Conservation (phyloP, 2,888 invertebrate species). For the Sceliomorpha sp. region DNA sequence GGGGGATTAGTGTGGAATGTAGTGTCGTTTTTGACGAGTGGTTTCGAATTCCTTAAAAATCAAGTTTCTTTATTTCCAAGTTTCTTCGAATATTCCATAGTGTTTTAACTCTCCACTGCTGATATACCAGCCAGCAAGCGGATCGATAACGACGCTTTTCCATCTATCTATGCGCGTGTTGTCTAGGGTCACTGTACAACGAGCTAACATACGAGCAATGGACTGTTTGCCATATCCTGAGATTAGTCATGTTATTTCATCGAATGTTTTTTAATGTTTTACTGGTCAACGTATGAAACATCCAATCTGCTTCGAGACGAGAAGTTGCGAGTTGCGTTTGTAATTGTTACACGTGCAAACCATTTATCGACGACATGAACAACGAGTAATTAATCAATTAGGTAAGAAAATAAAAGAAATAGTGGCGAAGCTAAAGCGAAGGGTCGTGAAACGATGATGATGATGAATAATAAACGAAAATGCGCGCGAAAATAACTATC, state of each 20-base stretch:
- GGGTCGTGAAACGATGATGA: no score
- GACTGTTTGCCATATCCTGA: conserved; percentile 25
- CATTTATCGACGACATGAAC: no score
- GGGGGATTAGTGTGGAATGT: no score
- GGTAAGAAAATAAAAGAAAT: no score
- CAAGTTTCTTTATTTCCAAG: conserved; percentile 3
- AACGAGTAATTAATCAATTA: no score
- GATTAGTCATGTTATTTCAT: conserved; percentile 47
- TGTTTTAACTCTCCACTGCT: conserved; percentile 25
- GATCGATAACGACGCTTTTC: conserved; percentile 40
- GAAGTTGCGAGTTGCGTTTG: no score
- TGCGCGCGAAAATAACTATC: no score
- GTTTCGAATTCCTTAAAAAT: no score
- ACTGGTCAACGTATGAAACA: conserved; percentile 25
- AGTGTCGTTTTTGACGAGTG: no score
- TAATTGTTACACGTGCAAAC: no score
- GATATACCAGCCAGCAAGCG: conserved; percentile 17
- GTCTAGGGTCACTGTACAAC: conserved; percentile 34
- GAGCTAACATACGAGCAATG: conserved; percentile 14
- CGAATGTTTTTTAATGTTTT: conserved; percentile 42
- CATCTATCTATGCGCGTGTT: conserved; percentile 25
- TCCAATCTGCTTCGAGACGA: conserved; percentile 6
- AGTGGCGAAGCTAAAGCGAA: no score
- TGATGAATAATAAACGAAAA: no score
- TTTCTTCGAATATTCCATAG: conserved; percentile 21